phyloP scores from a whole-genome alignment of 2,797 vertebrate genomes.

The Gadopsis bispinosus region DNA sequence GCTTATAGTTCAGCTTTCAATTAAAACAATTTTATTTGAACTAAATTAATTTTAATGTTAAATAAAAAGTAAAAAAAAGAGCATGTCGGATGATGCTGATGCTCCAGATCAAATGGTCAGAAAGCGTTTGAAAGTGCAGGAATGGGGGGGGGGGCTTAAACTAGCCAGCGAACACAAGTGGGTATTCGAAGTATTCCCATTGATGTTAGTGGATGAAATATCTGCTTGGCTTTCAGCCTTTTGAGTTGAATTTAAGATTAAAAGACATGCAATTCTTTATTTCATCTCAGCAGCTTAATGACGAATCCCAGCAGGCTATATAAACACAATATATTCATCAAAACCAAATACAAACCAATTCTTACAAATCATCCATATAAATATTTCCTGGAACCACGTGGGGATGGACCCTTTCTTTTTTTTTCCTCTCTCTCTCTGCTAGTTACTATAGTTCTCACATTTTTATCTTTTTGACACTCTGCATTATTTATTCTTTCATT shows the following conservation, averaged over 20 bases:
- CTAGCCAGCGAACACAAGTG: background rate
- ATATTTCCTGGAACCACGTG: conserved; percentile 7
- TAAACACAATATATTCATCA: background rate
- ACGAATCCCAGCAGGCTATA: conserved; percentile 1
- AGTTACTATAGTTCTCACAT: background rate
- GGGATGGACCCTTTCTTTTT: background rate
- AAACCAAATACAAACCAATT: background rate
- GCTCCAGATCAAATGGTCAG: background rate
- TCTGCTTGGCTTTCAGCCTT: background rate
- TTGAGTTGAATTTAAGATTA: background rate
- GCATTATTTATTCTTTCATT: conserved; percentile 13
- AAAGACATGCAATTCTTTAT: background rate
- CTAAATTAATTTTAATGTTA: too few species aligned
- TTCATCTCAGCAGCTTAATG: background rate
- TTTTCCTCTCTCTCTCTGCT: background rate
- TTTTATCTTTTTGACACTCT: background rate
- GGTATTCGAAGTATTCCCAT: background rate
- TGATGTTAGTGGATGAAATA: background rate
- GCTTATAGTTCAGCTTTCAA: background rate
- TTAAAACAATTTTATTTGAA: background rate
- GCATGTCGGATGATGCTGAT: background rate
- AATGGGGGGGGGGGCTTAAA: background rate
- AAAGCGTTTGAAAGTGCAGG: background rate
- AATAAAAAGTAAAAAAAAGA: too few species aligned
- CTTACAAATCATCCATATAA: background rate